A percentile compares a stretch with the other conserved stretches of the same genome.
Conservation (phyloP, 2,888 invertebrate genomes). For the Neria commutata region DNA sequence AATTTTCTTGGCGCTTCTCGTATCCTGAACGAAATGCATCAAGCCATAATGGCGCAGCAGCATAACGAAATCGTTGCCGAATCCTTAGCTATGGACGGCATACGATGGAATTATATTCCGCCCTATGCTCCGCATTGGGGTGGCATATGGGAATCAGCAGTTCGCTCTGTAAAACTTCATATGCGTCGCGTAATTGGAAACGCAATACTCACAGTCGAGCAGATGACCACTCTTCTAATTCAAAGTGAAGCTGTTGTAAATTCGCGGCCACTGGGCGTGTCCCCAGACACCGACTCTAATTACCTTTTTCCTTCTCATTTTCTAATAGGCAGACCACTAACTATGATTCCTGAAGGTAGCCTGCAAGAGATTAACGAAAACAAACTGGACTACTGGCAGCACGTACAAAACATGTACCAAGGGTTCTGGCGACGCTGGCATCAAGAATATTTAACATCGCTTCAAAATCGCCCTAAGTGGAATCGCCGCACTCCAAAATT, state of each 20-base stretch:
- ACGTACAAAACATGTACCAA: constrained; percentile 27
- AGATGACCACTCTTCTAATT: constrained; percentile 22
- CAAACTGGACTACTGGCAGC: constrained; percentile 22
- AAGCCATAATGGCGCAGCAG: constrained; percentile 7
- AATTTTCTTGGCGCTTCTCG: constrained; percentile 28
- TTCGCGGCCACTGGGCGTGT: constrained; percentile 17
- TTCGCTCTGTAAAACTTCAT: constrained; percentile 28
- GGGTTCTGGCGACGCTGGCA: constrained; percentile 21
- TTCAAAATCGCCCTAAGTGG: constrained; percentile 21
- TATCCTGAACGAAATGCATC: constrained; percentile 21
- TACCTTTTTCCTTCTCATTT: constrained; percentile 25
- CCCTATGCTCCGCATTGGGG: constrained; percentile 27
- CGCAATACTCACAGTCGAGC: constrained; percentile 17
- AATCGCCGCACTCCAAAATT: neutral
- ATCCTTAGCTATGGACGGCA: constrained; percentile 22
- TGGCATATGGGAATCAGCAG: constrained; percentile 28
- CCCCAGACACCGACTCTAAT: constrained; percentile 23
- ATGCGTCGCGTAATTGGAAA: constrained; percentile 21
- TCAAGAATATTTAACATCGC: constrained; percentile 16
- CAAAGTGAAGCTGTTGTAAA: constrained; percentile 27
- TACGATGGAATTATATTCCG: constrained; percentile 27
- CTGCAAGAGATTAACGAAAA: constrained; percentile 8
- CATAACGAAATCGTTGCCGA: constrained; percentile 16
- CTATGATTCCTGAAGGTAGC: constrained; percentile 21
- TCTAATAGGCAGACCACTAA: constrained; percentile 26